phyloP scores from a whole-genome alignment of 2,888 invertebrate genomes.

The Mycalesis mineus region DNA sequence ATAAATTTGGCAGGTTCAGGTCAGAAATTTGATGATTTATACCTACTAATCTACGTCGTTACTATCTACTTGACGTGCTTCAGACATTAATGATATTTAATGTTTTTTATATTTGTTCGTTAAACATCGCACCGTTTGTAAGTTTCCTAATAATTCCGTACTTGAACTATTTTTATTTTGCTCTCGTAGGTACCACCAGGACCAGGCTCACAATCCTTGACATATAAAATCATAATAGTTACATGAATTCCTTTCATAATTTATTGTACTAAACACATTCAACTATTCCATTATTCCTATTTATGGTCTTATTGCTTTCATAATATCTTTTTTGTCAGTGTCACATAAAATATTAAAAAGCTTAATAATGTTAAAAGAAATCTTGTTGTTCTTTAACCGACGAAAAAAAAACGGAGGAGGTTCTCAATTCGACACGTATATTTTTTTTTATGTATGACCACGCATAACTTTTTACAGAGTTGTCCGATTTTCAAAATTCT shows the following conservation, averaged over 20 bases:
- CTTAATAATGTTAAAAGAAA: background rate
- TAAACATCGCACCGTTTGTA: background rate
- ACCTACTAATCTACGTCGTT: background rate
- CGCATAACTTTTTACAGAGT: no score
- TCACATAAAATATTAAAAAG: background rate
- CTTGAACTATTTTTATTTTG: constrained; percentile 2
- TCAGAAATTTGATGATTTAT: no score
- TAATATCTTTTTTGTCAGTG: background rate
- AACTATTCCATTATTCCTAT: background rate
- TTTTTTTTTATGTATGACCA: no score
- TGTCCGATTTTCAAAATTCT: no score
- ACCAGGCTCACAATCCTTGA: constrained; percentile 24
- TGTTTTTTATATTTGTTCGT: no score
- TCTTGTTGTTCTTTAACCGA: no score
- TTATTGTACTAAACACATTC: background rate
- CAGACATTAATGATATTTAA: no score
- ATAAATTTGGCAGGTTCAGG: no score
- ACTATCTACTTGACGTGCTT: no score
- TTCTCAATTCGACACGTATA: no score
- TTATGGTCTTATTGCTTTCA: constrained; percentile 2
- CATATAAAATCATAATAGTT: constrained; percentile 22
- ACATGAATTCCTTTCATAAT: constrained; percentile 12
- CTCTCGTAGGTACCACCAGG: background rate
- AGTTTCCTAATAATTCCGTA: background rate
- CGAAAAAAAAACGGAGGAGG: no score